Evolutionary conservation across 2,888 invertebrate species (phyloP).

Genomic region (Baronia brevicornis): DNA sequence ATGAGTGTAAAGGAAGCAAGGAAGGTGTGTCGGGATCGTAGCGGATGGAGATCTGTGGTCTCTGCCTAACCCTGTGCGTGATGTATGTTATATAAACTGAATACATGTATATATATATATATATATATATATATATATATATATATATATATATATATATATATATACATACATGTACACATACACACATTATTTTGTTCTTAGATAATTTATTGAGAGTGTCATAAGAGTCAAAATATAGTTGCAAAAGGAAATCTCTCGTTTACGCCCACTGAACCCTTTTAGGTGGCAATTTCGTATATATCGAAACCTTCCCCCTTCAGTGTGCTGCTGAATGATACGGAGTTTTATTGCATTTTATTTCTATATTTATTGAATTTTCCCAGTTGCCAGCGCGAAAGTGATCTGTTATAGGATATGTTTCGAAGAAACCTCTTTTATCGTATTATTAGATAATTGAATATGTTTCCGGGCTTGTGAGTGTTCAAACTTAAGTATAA

Average conservation of each 20-base stretch:
- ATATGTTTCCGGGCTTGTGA: too few species aligned
- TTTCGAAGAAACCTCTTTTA: too few species aligned
- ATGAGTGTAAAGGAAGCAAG: too few species aligned
- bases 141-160: too few species aligned
- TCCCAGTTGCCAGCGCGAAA: constrained; percentile 22
- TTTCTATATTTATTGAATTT: constrained; percentile 56
- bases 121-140: too few species aligned
- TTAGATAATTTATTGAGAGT: constrained; percentile 10
- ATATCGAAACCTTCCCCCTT: constrained; percentile 33
- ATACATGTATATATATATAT: too few species aligned
- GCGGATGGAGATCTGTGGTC: too few species aligned
- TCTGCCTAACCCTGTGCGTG: too few species aligned
- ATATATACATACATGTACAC: too few species aligned
- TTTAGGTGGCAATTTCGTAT: constrained; percentile 41
- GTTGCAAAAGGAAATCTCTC: constrained; percentile 10
- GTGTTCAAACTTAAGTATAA: too few species aligned
- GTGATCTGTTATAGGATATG: constrained; percentile 11
- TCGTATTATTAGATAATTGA: background rate
- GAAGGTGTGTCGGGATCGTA: too few species aligned
- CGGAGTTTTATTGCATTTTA: constrained; percentile 55
- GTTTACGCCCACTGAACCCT: constrained; percentile 29
- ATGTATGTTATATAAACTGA: too few species aligned
- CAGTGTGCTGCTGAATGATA: constrained; percentile 52
- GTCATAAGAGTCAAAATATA: background rate
- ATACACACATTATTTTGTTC: constrained; percentile 7